Conservation (phyloP, 2,888 invertebrate species). For the Agapostemon virescens region DNA sequence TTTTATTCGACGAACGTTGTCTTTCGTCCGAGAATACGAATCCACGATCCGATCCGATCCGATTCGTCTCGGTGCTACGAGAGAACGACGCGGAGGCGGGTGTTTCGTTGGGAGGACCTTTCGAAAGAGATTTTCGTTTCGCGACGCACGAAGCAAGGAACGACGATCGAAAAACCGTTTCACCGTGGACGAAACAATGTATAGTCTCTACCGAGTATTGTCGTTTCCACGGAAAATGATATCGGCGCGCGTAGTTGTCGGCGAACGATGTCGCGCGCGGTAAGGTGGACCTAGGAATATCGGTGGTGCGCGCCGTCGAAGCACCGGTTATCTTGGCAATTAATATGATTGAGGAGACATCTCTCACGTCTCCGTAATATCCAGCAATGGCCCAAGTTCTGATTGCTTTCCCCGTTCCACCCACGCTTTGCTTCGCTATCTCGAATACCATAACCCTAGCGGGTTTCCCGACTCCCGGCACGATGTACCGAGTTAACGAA, state of each 20-base stretch:
- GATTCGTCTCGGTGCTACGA: no score
- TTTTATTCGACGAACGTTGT: conserved; percentile 43
- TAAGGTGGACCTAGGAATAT: conserved; percentile 44
- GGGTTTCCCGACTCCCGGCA: conserved; percentile 66
- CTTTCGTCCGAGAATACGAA: conserved; percentile 1
- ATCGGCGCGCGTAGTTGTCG: conserved; percentile 15
- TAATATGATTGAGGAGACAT: conserved; percentile 81
- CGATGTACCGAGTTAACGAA: conserved; percentile 66
- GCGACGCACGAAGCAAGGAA: no score
- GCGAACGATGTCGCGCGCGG: conserved; percentile 15
- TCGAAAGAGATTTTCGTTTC: background rate
- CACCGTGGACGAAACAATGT: background rate
- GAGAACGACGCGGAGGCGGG: no score
- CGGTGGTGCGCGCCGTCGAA: conserved; percentile 74
- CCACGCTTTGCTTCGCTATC: conserved; percentile 72
- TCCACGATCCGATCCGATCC: background rate
- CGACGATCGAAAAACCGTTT: background rate
- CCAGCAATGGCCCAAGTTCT: conserved; percentile 80
- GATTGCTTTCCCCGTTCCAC: conserved; percentile 78
- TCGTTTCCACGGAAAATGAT: conserved; percentile 15
- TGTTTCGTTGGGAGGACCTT: background rate
- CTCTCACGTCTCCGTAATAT: conserved; percentile 80
- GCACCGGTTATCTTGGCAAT: conserved; percentile 79
- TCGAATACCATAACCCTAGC: conserved; percentile 75
- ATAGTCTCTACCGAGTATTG: background rate